Evolutionary conservation across 2,113 vertebrate genomes (phyloP).

Genomic region (Cervus canadensis): DNA sequence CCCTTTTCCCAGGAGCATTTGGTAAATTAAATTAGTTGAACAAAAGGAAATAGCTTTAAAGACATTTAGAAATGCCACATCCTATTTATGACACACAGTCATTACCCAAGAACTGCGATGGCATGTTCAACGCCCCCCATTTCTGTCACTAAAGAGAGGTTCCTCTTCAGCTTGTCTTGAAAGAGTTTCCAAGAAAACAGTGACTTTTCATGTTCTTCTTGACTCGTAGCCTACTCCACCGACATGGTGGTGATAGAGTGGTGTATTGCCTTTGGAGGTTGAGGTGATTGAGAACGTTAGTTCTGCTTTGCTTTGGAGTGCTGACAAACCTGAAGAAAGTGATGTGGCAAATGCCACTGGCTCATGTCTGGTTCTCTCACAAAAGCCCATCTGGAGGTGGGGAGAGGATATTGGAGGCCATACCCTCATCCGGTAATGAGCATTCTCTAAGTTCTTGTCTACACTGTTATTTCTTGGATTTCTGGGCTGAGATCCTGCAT

Average conservation of each 20-base stretch:
- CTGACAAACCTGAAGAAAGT: neutral
- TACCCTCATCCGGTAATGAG: neutral
- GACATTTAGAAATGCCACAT: constrained; percentile 55
- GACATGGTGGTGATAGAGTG: neutral
- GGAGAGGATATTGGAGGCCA: neutral
- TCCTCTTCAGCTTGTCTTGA: neutral
- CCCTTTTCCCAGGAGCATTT: constrained; percentile 63
- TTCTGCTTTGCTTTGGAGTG: neutral
- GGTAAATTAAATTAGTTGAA: constrained; percentile 75
- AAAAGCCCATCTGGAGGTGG: neutral
- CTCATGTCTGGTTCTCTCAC: neutral
- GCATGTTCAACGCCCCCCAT: no score
- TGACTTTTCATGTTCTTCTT: neutral
- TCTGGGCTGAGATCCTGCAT: neutral
- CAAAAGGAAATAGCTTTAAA: constrained; percentile 69
- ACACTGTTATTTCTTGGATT: neutral
- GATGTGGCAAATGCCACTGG: neutral
- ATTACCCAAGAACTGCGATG: neutral
- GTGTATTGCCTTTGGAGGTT: neutral
- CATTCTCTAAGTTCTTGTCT: neutral
- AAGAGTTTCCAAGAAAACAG: neutral
- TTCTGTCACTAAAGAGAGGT: neutral
- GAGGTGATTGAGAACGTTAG: neutral
- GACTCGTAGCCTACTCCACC: neutral
- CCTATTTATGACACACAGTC: constrained; percentile 49